Percentiles rank a stretch among this genome's conserved stretches.
These are phyloP conservation scores for Lysandra bellargus DNA, from an alignment of 2,888 invertebrate species.

Conservation along the genomic window DNA sequence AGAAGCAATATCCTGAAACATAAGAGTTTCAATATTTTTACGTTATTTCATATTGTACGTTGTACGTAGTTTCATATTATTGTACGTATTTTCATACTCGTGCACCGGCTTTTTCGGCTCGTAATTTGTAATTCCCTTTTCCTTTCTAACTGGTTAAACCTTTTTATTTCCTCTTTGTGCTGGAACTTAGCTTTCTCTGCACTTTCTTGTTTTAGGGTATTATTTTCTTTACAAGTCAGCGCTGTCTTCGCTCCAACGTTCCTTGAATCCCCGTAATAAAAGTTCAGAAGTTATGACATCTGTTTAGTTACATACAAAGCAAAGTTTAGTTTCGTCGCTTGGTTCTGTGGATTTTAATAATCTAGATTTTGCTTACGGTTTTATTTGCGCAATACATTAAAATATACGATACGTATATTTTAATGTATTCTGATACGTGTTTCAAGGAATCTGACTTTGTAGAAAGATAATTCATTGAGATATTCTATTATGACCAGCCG, in stretches of 20 bases:
- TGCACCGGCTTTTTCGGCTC: slow-evolving; percentile 32
- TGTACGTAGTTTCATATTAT: slow-evolving; percentile 18
- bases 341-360: neutral
- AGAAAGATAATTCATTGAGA: too few relatives aligned
- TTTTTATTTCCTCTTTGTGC: slow-evolving; percentile 35
- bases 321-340: neutral
- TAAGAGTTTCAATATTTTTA: slow-evolving; percentile 12
- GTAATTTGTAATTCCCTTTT: slow-evolving; percentile 38
- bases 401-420: too few relatives aligned
- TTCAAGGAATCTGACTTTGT: too few relatives aligned
- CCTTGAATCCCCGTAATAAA: slow-evolving; percentile 7
- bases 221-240: slow-evolving; percentile 30
- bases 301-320: slow-evolving; percentile 2
- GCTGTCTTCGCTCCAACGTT: slow-evolving; percentile 9
- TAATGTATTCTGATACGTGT: too few relatives aligned
- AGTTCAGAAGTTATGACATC: slow-evolving; percentile 21
- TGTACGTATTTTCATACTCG: slow-evolving; percentile 27
- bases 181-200: slow-evolving; percentile 24
- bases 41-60: neutral
- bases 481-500: too few relatives aligned
- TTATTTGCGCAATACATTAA: neutral
- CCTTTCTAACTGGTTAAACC: slow-evolving; percentile 32
- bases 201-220: slow-evolving; percentile 32
- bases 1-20: neutral
- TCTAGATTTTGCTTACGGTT: neutral